phyloP scores from a whole-genome alignment of 2,888 invertebrate species.

The Dynastes hyllus region DNA sequence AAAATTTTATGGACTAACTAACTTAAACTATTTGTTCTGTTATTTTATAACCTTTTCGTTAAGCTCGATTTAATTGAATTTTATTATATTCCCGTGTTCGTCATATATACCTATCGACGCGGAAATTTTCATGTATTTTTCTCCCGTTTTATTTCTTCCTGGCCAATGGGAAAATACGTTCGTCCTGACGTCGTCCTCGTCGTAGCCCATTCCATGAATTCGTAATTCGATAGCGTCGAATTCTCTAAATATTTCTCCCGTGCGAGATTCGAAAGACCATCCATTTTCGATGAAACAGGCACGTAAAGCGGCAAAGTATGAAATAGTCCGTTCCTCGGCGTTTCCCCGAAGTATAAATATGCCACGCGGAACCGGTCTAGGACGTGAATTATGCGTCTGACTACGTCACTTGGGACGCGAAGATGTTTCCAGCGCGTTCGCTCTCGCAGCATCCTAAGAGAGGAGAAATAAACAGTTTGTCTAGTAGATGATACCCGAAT shows the following conservation, averaged over 20 bases:
- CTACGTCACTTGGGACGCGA: conserved; percentile 26
- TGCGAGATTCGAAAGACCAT: conserved; percentile 16
- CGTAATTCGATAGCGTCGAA: conserved; percentile 16
- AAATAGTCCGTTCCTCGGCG: not conserved
- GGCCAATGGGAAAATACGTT: not conserved
- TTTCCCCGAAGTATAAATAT: conserved; percentile 36
- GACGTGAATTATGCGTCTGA: conserved; percentile 34
- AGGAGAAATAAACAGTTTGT: conserved; percentile 1
- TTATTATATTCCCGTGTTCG: not conserved
- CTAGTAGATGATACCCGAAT: not conserved
- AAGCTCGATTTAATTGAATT: not conserved
- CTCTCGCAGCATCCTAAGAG: not conserved
- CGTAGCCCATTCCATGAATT: not conserved
- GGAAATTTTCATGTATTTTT: not conserved
- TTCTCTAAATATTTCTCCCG: conserved; percentile 21
- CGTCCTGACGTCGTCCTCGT: not conserved
- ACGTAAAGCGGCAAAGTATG: conserved; percentile 3
- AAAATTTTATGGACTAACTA: not conserved
- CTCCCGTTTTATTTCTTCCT: not conserved
- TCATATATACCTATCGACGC: not conserved
- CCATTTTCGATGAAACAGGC: conserved; percentile 26
- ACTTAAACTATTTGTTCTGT: not conserved
- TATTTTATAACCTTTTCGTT: not conserved
- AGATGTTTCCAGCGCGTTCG: conserved; percentile 2
- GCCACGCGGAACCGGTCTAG: conserved; percentile 31